Evolutionary conservation across 2,888 invertebrate genomes (phyloP), one percentile per base, ranked within the genome.

Genomic region (Cataglyphis livida): DNA sequence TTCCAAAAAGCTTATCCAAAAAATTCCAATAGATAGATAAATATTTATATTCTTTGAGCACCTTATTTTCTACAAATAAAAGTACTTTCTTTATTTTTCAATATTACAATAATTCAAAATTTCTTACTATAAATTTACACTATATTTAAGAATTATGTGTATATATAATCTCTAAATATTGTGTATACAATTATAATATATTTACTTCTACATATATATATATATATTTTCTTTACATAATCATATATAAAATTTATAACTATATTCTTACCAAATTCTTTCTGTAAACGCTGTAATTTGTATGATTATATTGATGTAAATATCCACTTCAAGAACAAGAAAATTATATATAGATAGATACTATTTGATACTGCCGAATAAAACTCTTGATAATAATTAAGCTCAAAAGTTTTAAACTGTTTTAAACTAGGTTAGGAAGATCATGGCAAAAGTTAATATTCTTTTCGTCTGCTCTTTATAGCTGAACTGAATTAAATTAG

Each of bases 31-130:
- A 48, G 32, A 2, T 59, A 32, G 21, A 2, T 59, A 61, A 74
- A 74, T 59, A 4, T 32, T 64, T 35, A 74, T 25, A 10, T 32
- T 10, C 18, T 18, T 66, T 76, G n/a, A 66, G 25, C 3, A 75
- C 25, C 9, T 41, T 9, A 76, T 21, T 76, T 28, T 15, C 66
- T 76, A n/a, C 1, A 66, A 38, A 66, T 38, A 51, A 38, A 74
- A 25, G 1, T 18, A 48, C 7, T n/a, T 32, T 7, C 18, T 12
- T 48, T 32, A 21, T 6, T 41, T 28, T 59, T 32, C 5, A 9
- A 54, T 12, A 3, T 51, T 73, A 61, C 6, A 4, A 28, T 74
- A 59, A 44, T 48, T 10, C 15, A 44, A 21, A 12, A 21, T 54
- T 71, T 41, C 25, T 57, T 28, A 4, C 12, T 15, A 48, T 25